These are phyloP conservation scores for Microcaecilia unicolor DNA, from an alignment of 2,797 vertebrate species.

Conservation along the genomic window DNA sequence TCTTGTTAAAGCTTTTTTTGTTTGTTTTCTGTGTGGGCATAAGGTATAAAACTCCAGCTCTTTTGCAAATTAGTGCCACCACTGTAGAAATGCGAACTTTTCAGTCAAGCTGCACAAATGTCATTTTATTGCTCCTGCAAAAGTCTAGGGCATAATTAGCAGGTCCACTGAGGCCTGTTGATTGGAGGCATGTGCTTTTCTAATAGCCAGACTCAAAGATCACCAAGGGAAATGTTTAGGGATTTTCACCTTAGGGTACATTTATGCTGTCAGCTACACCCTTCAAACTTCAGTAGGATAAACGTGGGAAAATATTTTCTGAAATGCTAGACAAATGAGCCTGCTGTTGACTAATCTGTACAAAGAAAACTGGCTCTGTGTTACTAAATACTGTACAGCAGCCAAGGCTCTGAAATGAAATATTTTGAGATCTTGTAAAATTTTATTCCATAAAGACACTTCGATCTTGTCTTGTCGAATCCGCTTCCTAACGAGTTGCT, in stretches of 20 bases:
- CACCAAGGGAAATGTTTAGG: constrained; percentile 33
- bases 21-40: constrained; percentile 3
- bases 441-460: constrained; percentile 34
- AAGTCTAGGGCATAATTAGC: constrained; percentile 58
- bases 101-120: constrained; percentile 55
- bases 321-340: constrained; percentile 62
- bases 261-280: constrained; percentile 64
- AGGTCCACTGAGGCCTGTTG: constrained; percentile 43
- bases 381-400: constrained; percentile 38
- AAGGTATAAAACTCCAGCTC: constrained; percentile 40
- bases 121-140: constrained; percentile 52
- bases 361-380: constrained; percentile 37
- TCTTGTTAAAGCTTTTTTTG: background rate
- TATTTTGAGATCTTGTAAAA: constrained; percentile 54
- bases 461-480: constrained; percentile 8
- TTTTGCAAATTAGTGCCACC: constrained; percentile 60
- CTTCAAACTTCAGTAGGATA: constrained; percentile 50
- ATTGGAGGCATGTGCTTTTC: constrained; percentile 49
- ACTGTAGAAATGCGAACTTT: constrained; percentile 44
- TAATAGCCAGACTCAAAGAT: constrained; percentile 45
- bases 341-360: constrained; percentile 47
- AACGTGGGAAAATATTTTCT: constrained; percentile 73
- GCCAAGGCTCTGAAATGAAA: constrained; percentile 49
- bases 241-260: constrained; percentile 53
- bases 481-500: constrained; percentile 12